phyloP scores from a whole-genome alignment of 1,140 invertebrate genomes.

The Myzus persicae region DNA sequence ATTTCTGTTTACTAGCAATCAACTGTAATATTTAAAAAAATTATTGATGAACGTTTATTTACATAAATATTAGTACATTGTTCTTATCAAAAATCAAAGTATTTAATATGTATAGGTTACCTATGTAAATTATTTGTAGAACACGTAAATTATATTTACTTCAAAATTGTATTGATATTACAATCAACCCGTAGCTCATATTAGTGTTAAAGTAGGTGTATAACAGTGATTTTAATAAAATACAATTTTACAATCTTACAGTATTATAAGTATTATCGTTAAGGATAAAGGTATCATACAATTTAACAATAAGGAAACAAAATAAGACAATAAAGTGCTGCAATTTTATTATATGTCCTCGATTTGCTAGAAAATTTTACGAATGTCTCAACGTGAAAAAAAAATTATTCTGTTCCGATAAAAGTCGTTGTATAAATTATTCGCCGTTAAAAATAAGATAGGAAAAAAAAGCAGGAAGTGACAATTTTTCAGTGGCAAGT shows the following conservation, averaged over 20 bases:
- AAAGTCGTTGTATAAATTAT: neutral
- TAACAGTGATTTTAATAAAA: neutral
- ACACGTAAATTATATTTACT: neutral
- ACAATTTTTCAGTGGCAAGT: neutral
- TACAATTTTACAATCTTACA: neutral
- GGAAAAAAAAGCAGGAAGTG: neutral
- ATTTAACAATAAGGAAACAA: neutral
- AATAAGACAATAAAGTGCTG: neutral
- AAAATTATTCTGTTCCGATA: neutral
- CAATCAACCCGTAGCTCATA: neutral
- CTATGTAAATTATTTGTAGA: too few relatives aligned
- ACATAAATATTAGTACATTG: too few relatives aligned
- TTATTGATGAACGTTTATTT: too few relatives aligned
- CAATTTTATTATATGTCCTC: neutral
- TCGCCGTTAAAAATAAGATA: neutral
- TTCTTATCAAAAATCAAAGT: neutral
- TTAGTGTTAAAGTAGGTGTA: accelerated
- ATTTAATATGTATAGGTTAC: neutral
- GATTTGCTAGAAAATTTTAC: neutral
- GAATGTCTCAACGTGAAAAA: neutral
- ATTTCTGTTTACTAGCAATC: too few relatives aligned
- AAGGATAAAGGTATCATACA: neutral
- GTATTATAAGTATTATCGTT: too few relatives aligned
- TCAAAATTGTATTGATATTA: neutral
- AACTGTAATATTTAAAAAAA: too few relatives aligned